Base-by-base conservation (phyloP, 2,888 invertebrate genomes). In the Bombylius discolor region DNA sequence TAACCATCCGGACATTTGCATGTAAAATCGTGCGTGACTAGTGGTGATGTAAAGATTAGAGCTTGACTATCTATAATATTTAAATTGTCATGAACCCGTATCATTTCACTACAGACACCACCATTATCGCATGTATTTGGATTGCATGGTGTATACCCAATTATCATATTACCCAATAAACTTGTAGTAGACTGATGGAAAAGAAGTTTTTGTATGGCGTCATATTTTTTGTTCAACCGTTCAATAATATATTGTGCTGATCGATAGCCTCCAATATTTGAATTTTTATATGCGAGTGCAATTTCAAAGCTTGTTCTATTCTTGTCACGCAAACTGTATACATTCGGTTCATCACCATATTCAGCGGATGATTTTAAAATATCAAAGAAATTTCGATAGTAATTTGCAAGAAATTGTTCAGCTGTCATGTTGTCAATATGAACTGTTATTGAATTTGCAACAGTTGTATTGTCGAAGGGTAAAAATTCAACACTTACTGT, bases 1-100 rank as follows among this genome's bases (percentile, higher is more conserved):
- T 88, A 94, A 48, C 91, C 90, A 60, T 88, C 87, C 0, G 83
- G 80, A 67, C 94, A 94, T 61, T 84, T 82, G 69, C 94, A 94
- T 5, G 76, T 78, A 68, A 85, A 87, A 61, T 87, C 86, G 67
- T 91, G 87, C 9, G 79, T 78, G 0, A 95, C 81, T 47, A 82
- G 73, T 0, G 94, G 92, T 0, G 91, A 87, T 31, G 93, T 89
- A 50, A 95, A 80, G 42, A 95, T 84, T 14, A 94, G 74, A 31
- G 83, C 79, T 49, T 86, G 83, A 64, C 90, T 92, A 69, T 93
- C 89, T 5, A 84, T 84, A 57, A 90, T 87, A 68, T 83, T 82
- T 3, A 85, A 82, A 55, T 78, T 80, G 62, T 83, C 81, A 62
- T 84, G 78, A 11, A 88, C 85, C 66, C 73, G 81, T 59, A 85